Evolutionary conservation across 2,113 vertebrate genomes (phyloP), one percentile per base, ranked within the genome.

Genomic region (Sceloporus undulatus): DNA sequence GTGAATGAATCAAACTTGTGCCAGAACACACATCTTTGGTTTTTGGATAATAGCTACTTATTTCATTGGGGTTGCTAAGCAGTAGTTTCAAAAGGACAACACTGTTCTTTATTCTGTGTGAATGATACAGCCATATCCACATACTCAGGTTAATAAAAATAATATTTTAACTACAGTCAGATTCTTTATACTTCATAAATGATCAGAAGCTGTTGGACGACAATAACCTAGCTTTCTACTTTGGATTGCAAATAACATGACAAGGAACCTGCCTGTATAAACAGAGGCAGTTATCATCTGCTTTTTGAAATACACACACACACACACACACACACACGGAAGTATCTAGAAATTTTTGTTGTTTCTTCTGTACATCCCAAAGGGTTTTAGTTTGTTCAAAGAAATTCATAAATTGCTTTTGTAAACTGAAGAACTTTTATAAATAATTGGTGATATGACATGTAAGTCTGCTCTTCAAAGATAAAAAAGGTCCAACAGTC

Each of bases 1-100:
- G 8, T n/a, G 65, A 38, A 83, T 66, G 73, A 70, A 83, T 83
- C 54, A 56, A 80, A 74, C 78, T 68, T 48, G 27, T 52, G 80
- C 80, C 48, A 27, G 13, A 11, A 8, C 73, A 77, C 71, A 38
- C 18, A 42, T 48, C 38, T 75, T 52, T 65, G 38, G 25, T 71
- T 82, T 74, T 85, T 5, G 29, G 40, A 80, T 80, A 80, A 71
- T n/a, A 18, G 25, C 34, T 21, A 34, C 40, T 74, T 42, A 70
- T 62, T 73, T 87, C 85, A 71, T 21, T 56, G 40, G n/a, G 23
- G 34, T 14, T 71, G 29, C 23, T 73, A 59, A 78, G n/a, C 3
- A 40, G 48, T 48, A 23, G 21, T 74, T 59, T 19, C 19, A 56
- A 62, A 27, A 62, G 13, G 19, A 19, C n/a, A 54, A 11, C 18